These are phyloP conservation scores for Hydrolagus affinis DNA, from an alignment of 2,113 vertebrate genomes.

Conservation along the genomic window DNA sequence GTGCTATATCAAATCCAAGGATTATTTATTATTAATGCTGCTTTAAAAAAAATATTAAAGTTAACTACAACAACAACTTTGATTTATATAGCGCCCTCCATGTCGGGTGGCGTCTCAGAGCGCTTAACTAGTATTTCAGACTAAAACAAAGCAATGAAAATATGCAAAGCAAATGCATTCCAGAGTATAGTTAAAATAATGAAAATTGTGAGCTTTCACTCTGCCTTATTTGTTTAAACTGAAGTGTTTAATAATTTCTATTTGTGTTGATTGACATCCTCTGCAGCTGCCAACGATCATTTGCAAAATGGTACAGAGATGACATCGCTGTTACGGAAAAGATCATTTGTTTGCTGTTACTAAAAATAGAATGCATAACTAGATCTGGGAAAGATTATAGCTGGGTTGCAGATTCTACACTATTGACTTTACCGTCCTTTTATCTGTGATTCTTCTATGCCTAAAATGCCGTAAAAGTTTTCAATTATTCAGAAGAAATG, in stretches of 20 bases:
- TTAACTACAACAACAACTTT: too few species aligned
- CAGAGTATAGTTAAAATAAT: neutral
- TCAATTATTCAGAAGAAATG: neutral
- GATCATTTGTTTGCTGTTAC: neutral
- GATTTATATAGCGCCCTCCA: too few species aligned
- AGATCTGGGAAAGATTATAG: neutral
- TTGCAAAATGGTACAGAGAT: neutral
- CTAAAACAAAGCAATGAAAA: neutral
- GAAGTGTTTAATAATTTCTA: neutral
- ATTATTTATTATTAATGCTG: neutral
- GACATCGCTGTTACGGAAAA: neutral
- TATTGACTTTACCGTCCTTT: neutral
- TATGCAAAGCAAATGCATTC: neutral
- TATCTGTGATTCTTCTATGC: neutral
- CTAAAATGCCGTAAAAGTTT: neutral
- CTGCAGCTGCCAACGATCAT: neutral
- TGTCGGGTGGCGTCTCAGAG: too few species aligned
- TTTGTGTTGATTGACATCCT: neutral
- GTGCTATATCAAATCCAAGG: too few species aligned
- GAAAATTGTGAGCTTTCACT: neutral
- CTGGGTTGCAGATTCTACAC: neutral
- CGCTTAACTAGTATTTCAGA: neutral
- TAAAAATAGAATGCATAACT: neutral
- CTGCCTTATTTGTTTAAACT: neutral
- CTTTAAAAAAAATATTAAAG: neutral